Conservation (phyloP, 2,888 invertebrate species). For the Agonopterix subpropinquella region DNA sequence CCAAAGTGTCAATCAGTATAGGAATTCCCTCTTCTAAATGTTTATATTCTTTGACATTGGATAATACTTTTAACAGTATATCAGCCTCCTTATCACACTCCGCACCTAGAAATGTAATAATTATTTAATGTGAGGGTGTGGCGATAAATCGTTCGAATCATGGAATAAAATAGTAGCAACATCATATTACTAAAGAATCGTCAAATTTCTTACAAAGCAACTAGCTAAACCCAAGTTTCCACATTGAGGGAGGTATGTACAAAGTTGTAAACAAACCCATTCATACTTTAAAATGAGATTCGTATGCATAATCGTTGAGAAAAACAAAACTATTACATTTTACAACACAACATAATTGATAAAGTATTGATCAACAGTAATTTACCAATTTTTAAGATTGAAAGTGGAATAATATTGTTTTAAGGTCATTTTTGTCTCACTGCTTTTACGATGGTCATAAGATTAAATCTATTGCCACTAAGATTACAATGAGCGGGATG, state of each 20-base stretch:
- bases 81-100: conserved; percentile 21
- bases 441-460: conserved; percentile 60
- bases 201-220: conserved; percentile 42
- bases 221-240: conserved; percentile 51
- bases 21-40: conserved; percentile 23
- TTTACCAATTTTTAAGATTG: too few relatives aligned
- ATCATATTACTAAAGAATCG: conserved; percentile 65
- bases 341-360: background rate
- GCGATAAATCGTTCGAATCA: too few relatives aligned
- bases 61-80: conserved; percentile 20
- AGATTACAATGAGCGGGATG: conserved; percentile 61
- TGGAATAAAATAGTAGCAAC: conserved; percentile 23
- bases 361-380: too few relatives aligned
- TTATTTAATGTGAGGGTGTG: too few relatives aligned
- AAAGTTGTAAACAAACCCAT: conserved; percentile 12
- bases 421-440: conserved; percentile 44
- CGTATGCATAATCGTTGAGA: conserved; percentile 15
- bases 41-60: conserved; percentile 21
- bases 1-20: conserved; percentile 27
- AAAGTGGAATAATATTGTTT: conserved; percentile 35
- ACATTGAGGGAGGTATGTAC: conserved; percentile 26
- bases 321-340: conserved; percentile 32
- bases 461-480: conserved; percentile 53
- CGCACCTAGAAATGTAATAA: conserved; percentile 16
- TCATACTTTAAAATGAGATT: background rate